Evolutionary conservation across 2,113 vertebrate species (phyloP), one percentile per base, ranked within the genome.

Genomic region (Girardinichthys multiradiatus): DNA sequence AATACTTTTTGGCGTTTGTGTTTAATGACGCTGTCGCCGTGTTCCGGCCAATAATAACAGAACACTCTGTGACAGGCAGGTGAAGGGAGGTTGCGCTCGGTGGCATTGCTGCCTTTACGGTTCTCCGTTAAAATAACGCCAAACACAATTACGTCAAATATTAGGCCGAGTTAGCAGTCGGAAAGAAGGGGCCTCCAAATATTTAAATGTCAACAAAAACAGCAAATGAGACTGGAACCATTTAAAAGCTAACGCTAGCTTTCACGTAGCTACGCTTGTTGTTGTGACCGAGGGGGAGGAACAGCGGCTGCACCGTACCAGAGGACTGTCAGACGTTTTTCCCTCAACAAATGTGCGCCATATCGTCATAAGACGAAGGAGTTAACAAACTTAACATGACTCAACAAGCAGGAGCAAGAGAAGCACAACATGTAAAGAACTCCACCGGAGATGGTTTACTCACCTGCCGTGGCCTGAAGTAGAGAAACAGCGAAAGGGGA

Each of bases 391-490:
- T 24, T 29, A 78, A 72, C 31, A 59, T 21, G 11, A 37, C 13
- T 64, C 57, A n/a, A 11, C 2, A 17, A 72, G 59, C 9, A 4
- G 7, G 12, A 12, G 30, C n/a, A 29, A 64, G 33, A 57, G 31
- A 54, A 45, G 4, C 24, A n/a, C 10, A 35, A n/a, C 24, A 13
- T 5, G 1, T 33, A 26, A 21, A 35, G 15, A 60, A 64, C 48
- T 8, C 1, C 42, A 4, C 0, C 2, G 33, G 21, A 5, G 8
- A n/a, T 10, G 60, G 0, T 27, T 57, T 6, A 30, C 89, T 75
- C 87, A 94, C 94, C 93, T 93, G 93, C 91, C 89, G 90, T 81
- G 77, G 79, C 77, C 87, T 86, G 90, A 89, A 86, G 93, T 87
- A 85, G 85, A 83, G 83, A 85, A 87, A 81, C 86, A 80, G 87